Evolutionary conservation across 2,888 invertebrate species (phyloP), one percentile per base, ranked within the genome.

Genomic region (Abrostola tripartita): DNA sequence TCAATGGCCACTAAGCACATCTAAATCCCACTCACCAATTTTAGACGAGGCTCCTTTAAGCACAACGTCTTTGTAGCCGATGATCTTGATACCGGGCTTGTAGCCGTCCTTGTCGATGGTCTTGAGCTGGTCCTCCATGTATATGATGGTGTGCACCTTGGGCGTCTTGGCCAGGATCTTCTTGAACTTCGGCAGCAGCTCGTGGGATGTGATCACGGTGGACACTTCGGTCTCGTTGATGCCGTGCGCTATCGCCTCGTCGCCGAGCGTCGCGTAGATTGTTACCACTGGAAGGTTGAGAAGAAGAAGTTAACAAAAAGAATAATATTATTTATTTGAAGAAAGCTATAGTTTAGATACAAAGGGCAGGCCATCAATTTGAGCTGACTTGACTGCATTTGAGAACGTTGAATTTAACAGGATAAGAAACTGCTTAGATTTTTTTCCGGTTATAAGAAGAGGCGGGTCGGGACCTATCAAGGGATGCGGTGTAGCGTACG

Each of bases 201-300:
- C 98, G 90, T 97, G 97, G 38, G 98, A 97, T 14, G 99, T 99
- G 87, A 99, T 97, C 42, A 99, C 97, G 8, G 98, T 97, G 52
- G 97, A 96, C 0, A 98, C 99, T 88, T 99, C 98, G 0, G 99
- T 99, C 95, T 99, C 99, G 89, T 98, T 98, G 85, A 99, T 97
- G 80, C 99, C 99, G 92, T 99, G 99, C 6, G 98, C 97, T 69
- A 99, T 98, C 1, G 99, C 99, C 7, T 99, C 99, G 86, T 99
- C 98, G 41, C 99, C 99, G 11, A 99, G 95, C 0, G 99, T 99
- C 1, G 99, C 98, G 90, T 99, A 99, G 79, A 99, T 97, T 0
- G 99, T 99, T 4, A 99, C 99, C 85, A 99, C 97, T 95, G 95
- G 71, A 76, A 73, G 37, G 12, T 11, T 11, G 4, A 4, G 24